Evolutionary conservation across 2,888 invertebrate species (phyloP).

Genomic region (Tigriopus californicus): DNA sequence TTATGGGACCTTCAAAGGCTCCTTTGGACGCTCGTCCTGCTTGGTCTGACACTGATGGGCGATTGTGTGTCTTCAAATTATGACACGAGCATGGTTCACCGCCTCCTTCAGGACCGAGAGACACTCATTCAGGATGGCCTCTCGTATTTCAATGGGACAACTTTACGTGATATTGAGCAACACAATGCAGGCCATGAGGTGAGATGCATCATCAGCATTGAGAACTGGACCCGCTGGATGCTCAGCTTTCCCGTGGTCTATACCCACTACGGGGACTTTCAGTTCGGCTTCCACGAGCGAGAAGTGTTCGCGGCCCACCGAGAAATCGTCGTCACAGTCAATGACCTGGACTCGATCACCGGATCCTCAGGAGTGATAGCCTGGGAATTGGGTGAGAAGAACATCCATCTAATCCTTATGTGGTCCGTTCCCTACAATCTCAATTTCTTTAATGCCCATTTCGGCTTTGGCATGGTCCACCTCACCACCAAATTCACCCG

Average conservation of each 20-base stretch:
- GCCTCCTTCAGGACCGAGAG: constrained; percentile 6
- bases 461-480: constrained; percentile 10
- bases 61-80: background rate
- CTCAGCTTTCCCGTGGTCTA: constrained; percentile 10
- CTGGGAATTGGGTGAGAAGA: constrained; percentile 12
- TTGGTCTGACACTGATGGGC: too few species aligned
- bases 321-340: constrained; percentile 10
- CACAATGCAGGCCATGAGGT: constrained; percentile 7
- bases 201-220: constrained; percentile 1
- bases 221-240: constrained; percentile 12
- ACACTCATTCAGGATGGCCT: constrained; percentile 7
- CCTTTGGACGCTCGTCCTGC: too few species aligned
- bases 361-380: constrained; percentile 10
- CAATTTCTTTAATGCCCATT: constrained; percentile 6
- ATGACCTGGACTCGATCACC: constrained; percentile 4
- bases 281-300: constrained; percentile 14
- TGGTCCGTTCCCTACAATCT: constrained; percentile 10
- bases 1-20: too few species aligned
- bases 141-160: constrained; percentile 4
- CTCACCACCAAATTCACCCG: constrained; percentile 13
- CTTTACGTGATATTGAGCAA: background rate
- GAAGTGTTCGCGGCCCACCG: constrained; percentile 13
- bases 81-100: constrained; percentile 4
- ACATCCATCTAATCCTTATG: constrained; percentile 10
- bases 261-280: constrained; percentile 4